Conservation (phyloP, 2,888 invertebrate genomes). For the Archips xylosteana region DNA sequence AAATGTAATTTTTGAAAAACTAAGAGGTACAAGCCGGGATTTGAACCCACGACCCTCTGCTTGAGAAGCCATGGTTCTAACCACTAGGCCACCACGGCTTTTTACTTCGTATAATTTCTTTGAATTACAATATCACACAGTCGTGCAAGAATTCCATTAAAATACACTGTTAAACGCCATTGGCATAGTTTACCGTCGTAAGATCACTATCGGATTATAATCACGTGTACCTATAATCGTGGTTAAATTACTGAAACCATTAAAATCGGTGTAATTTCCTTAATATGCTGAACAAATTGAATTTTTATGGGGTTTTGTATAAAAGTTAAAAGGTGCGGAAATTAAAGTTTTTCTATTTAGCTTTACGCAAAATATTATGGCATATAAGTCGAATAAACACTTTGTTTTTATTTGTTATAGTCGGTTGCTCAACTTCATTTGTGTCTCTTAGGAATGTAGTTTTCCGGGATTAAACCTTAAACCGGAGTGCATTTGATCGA, state of each 20-base stretch:
- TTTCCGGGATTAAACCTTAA: too few species aligned
- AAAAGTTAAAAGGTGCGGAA: background rate
- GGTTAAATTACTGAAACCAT: slow-evolving; percentile 24
- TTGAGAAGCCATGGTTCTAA: too few species aligned
- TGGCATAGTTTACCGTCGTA: background rate
- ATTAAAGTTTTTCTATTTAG: background rate
- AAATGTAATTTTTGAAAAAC: too few species aligned
- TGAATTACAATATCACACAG: background rate
- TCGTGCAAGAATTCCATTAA: slow-evolving; percentile 20
- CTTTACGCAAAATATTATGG: background rate
- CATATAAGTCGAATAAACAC: too few species aligned
- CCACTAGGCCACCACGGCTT: too few species aligned
- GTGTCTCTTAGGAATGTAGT: too few species aligned
- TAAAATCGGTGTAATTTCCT: slow-evolving; percentile 31
- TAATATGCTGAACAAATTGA: slow-evolving; percentile 30
- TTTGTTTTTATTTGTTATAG: too few species aligned
- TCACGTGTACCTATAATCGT: slow-evolving; percentile 26
- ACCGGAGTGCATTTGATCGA: too few species aligned
- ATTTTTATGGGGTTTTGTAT: slow-evolving; percentile 19
- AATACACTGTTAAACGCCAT: slow-evolving; percentile 1
- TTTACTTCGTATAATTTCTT: background rate
- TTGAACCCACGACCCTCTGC: too few species aligned
- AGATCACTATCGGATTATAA: slow-evolving; percentile 20
- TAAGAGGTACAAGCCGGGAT: too few species aligned
- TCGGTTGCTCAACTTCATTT: too few species aligned